Percentiles rank a stretch among this genome's conserved stretches.
Evolutionary conservation across 1,140 invertebrate genomes (phyloP).

Genomic region (Spodoptera litura): DNA sequence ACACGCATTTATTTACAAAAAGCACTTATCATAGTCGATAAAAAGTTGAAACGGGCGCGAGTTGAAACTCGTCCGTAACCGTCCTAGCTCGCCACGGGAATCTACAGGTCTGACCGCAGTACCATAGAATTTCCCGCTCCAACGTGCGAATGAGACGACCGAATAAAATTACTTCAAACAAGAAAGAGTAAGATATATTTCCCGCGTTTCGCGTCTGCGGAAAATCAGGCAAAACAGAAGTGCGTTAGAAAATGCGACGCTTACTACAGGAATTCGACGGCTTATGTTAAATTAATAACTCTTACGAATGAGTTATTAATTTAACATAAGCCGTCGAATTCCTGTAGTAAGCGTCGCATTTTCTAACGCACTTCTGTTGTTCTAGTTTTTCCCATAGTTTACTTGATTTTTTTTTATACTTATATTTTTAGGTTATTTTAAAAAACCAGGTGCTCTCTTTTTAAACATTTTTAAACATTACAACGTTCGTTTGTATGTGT

Average conservation of each 20-base stretch:
- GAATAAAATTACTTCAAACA: constrained; percentile 19
- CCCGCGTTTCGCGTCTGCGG: constrained; percentile 53
- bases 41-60: constrained; percentile 41
- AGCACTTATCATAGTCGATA: constrained; percentile 60
- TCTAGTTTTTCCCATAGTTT: constrained; percentile 11
- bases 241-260: constrained; percentile 41
- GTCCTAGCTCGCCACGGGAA: constrained; percentile 70
- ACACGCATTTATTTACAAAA: constrained; percentile 46
- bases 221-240: constrained; percentile 56
- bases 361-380: constrained; percentile 32
- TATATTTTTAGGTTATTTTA: not conserved
- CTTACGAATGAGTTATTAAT: constrained; percentile 14
- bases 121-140: constrained; percentile 73
- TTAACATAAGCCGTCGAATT: constrained; percentile 7
- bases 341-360: constrained; percentile 43
- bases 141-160: constrained; percentile 56
- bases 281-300: too few species aligned
- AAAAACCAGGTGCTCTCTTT: constrained; percentile 1
- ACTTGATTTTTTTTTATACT: constrained; percentile 11
- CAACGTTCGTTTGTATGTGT: not conserved
- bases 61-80: constrained; percentile 54
- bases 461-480: constrained; percentile 4
- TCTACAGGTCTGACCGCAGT: constrained; percentile 79
- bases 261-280: constrained; percentile 31
- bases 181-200: constrained; percentile 59